Evolutionary conservation across 2,797 vertebrate genomes (phyloP).

Genomic region (Syngnathus rostellatus): DNA sequence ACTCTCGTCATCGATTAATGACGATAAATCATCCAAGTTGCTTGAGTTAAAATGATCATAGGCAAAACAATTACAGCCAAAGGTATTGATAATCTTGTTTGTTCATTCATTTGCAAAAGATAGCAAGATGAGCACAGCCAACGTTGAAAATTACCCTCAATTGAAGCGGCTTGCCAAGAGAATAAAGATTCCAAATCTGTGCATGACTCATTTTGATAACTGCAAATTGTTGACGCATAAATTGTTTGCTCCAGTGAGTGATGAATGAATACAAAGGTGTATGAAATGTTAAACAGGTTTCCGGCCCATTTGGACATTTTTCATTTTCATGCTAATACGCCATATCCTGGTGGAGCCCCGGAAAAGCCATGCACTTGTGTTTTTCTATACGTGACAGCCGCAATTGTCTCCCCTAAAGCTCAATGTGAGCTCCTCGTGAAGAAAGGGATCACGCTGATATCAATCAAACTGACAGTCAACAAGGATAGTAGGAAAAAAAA

Average conservation of each 20-base stretch:
- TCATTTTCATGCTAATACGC: background rate
- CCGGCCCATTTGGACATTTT: background rate
- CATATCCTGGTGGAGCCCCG: too few relatives aligned
- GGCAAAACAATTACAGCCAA: background rate
- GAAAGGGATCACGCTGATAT: background rate
- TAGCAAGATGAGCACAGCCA: background rate
- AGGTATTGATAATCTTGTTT: background rate
- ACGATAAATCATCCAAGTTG: background rate
- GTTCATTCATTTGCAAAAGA: background rate
- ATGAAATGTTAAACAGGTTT: background rate
- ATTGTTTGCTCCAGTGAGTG: background rate
- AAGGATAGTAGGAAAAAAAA: background rate
- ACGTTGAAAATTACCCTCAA: background rate
- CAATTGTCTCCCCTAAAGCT: background rate
- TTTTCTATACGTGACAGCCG: background rate
- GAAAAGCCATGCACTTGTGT: background rate
- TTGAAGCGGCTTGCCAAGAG: background rate
- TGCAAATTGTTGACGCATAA: background rate
- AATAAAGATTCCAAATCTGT: background rate
- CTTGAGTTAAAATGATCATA: background rate
- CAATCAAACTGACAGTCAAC: slow-evolving; percentile 1
- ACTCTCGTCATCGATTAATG: background rate
- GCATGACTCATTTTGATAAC: background rate
- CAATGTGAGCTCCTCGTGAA: background rate
- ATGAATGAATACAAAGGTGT: background rate